Conservation (phyloP, 2,113 vertebrate species). For the Caretta caretta region DNA sequence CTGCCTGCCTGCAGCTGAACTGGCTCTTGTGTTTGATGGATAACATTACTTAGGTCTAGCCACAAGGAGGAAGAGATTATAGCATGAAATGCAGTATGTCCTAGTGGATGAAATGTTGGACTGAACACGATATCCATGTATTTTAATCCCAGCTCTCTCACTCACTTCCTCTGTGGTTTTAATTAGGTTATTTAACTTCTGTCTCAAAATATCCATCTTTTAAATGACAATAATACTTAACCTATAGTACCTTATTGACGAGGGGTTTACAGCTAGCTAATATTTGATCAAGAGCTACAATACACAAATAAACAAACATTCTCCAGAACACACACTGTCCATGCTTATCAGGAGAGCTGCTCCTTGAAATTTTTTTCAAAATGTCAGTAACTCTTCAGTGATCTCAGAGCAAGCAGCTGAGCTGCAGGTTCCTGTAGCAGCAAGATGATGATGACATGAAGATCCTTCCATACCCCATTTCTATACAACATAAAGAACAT, state of each 20-base stretch:
- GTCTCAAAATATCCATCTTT: neutral
- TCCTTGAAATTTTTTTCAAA: neutral
- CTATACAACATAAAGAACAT: neutral
- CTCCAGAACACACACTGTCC: neutral
- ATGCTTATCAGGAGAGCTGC: neutral
- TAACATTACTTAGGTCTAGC: neutral
- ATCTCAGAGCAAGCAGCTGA: neutral
- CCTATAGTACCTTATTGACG: neutral
- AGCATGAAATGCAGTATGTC: neutral
- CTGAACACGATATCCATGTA: neutral
- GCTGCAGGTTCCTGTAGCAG: neutral
- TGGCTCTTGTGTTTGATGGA: accelerated
- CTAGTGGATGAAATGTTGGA: accelerated
- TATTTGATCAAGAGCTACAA: neutral
- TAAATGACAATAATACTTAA: neutral
- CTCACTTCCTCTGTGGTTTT: neutral
- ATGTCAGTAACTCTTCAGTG: neutral
- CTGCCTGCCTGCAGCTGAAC: neutral
- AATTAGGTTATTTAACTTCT: neutral
- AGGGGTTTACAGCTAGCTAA: neutral
- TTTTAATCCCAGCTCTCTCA: neutral
- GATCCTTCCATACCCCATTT: neutral
- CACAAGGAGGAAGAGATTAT: neutral
- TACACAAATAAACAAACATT: neutral
- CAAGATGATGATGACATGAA: neutral